phyloP scores from a whole-genome alignment of 2,888 invertebrate genomes.

The Archips crataeganus region DNA sequence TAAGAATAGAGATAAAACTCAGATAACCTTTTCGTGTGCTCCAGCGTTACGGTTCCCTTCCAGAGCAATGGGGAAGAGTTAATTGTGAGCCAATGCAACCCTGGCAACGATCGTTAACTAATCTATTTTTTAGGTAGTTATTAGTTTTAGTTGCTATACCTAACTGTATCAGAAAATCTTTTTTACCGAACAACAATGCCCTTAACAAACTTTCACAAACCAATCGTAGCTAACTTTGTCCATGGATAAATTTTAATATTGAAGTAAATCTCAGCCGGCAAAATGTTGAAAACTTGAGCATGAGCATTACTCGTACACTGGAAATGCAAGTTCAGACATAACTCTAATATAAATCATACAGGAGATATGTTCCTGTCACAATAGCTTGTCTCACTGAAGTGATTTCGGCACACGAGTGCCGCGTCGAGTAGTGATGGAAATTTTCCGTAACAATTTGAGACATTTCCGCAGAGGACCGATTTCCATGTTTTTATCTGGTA shows the following conservation, averaged over 20 bases:
- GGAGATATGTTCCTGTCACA: not conserved
- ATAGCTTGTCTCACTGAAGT: conserved; percentile 4
- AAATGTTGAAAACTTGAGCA: not conserved
- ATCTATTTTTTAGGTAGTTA: too few species aligned
- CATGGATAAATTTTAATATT: not conserved
- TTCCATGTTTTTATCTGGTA: not conserved
- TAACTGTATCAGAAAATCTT: too few species aligned
- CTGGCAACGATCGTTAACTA: too few species aligned
- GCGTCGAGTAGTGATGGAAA: not conserved
- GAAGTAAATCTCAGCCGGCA: not conserved
- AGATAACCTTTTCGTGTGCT: too few species aligned
- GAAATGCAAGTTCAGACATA: not conserved
- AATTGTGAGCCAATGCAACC: too few species aligned
- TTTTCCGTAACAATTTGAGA: not conserved
- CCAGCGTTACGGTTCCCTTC: too few species aligned
- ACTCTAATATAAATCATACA: not conserved
- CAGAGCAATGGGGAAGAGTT: too few species aligned
- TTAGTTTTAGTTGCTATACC: too few species aligned
- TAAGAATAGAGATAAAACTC: too few species aligned
- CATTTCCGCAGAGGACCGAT: not conserved
- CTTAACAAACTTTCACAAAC: too few species aligned
- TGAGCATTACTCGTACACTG: not conserved
- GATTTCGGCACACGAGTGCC: conserved; percentile 10
- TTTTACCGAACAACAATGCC: too few species aligned
- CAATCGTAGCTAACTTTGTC: too few species aligned